Evolutionary conservation across 2,888 invertebrate genomes (phyloP), one percentile per base, ranked within the genome.

Genomic region (Brenthis daphne): DNA sequence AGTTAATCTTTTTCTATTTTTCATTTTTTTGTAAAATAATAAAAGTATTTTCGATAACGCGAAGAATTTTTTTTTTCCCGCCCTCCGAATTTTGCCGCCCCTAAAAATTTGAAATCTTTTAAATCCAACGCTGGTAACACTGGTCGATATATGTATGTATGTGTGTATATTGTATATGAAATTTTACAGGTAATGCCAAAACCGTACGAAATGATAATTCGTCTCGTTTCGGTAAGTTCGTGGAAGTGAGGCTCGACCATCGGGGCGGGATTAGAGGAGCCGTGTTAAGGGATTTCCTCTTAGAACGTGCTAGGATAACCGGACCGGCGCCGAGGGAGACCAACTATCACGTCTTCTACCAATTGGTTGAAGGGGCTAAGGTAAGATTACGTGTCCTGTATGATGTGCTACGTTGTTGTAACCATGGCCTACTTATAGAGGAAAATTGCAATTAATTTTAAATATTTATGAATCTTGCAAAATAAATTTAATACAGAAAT

Each of bases 141-240:
- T 37, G 0, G 2, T 43, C 8, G 37, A 43, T 43, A 11, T 37
- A 37, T 37, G 8, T 8, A 8, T 43, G 24, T 29, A 5, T 29
- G 29, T 20, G 20, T 20, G 20, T 33, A 33, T 33, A 33, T 6
- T 37, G 37, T 2, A 43, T 43, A 43, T 43, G 11, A n/a, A 61
- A 20, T 37, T 53, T 74, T 72, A 33, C 64, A 98, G 98, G 98
- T 67, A 98, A 98, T 89, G 98, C 98, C 1, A 98, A 97, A 90
- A 98, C 98, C 0, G 96, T 98, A 13, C 94, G 98, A 58, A 98
- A 98, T 83, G 98, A 98, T 88, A 98, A 98, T 87, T 98, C 98
- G 14, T 97, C 97, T 53, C 94, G 98, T 12, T 98, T 98, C 87
- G 98, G 98, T n/a, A 98, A 98, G 89, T 98, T 98, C 85, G 98